Percentiles rank a stretch among this genome's conserved stretches.
Evolutionary conservation across 1,140 invertebrate genomes (phyloP).

Genomic region (Drosophila murphyi): DNA sequence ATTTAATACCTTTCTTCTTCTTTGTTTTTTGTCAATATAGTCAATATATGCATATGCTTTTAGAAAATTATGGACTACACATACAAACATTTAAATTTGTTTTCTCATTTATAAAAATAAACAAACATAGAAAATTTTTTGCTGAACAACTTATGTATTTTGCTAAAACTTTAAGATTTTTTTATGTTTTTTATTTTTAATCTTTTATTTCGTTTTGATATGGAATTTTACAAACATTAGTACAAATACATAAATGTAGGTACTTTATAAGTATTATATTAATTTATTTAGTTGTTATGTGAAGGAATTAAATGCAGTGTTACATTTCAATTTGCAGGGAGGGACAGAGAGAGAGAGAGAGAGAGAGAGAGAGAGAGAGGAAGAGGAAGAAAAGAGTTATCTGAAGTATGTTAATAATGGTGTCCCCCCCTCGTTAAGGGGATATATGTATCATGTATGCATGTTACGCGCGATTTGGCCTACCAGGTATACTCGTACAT

Average conservation of each 20-base stretch:
- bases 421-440: slow-evolving; percentile 8
- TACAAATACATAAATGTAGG: slow-evolving; percentile 59
- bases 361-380: slow-evolving; percentile 27
- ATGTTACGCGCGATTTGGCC: slow-evolving; percentile 50
- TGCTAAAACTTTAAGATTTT: slow-evolving; percentile 27
- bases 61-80: slow-evolving; percentile 77
- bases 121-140: slow-evolving; percentile 71
- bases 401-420: slow-evolving; percentile 28
- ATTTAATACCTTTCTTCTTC: slow-evolving; percentile 26
- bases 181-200: not conserved
- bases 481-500: slow-evolving; percentile 62
- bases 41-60: slow-evolving; percentile 57
- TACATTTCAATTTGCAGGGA: slow-evolving; percentile 7
- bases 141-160: slow-evolving; percentile 57
- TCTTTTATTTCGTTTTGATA: slow-evolving; percentile 49
- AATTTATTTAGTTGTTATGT: slow-evolving; percentile 49
- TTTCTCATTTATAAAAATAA: slow-evolving; percentile 67
- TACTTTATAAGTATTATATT: slow-evolving; percentile 34
- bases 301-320: slow-evolving; percentile 60
- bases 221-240: slow-evolving; percentile 53
- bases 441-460: slow-evolving; percentile 20
- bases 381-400: slow-evolving; percentile 31
- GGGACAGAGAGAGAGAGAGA: slow-evolving; percentile 28
- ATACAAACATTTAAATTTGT: slow-evolving; percentile 63
- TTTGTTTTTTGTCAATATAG: slow-evolving; percentile 6